These are phyloP conservation scores for Jordanella pulchra DNA, from an alignment of 2,797 vertebrate genomes.

Conservation along the genomic window DNA sequence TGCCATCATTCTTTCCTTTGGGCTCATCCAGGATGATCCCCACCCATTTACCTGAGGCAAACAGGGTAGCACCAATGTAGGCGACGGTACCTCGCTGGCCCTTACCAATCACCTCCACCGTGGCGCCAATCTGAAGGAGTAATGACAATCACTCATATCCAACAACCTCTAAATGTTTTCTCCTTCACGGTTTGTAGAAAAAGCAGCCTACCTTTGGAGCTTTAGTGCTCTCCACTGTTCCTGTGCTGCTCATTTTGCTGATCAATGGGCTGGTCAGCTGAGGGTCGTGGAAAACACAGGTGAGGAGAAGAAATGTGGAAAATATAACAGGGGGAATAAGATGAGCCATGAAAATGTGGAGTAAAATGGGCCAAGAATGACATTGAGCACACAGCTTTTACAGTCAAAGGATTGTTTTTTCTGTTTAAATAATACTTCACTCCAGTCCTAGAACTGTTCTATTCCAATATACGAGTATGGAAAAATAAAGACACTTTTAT, in stretches of 20 bases:
- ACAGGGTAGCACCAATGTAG: constrained; percentile 94
- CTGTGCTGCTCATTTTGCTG: constrained; percentile 87
- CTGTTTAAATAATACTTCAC: not conserved
- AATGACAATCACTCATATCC: too few relatives aligned
- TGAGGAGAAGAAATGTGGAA: not conserved
- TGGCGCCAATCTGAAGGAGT: constrained; percentile 84
- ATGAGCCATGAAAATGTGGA: not conserved
- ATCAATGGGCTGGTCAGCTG: constrained; percentile 81
- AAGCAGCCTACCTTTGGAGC: constrained; percentile 77
- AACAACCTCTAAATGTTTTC: not conserved
- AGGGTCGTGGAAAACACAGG: constrained; percentile 41
- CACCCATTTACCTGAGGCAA: constrained; percentile 96
- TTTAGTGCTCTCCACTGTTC: constrained; percentile 80
- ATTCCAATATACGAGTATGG: not conserved
- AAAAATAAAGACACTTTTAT: not conserved
- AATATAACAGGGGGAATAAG: not conserved
- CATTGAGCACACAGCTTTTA: not conserved
- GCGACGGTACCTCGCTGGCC: constrained; percentile 93
- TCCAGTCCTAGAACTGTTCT: not conserved
- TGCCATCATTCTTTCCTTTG: constrained; percentile 97
- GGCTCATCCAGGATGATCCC: constrained; percentile 95
- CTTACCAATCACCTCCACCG: constrained; percentile 95
- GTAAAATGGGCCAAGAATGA: not conserved
- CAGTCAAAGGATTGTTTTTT: not conserved
- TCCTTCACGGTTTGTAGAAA: not conserved